These are phyloP conservation scores for Sepioteuthis lessoniana DNA, from an alignment of 2,888 invertebrate species.

Conservation along the genomic window DNA sequence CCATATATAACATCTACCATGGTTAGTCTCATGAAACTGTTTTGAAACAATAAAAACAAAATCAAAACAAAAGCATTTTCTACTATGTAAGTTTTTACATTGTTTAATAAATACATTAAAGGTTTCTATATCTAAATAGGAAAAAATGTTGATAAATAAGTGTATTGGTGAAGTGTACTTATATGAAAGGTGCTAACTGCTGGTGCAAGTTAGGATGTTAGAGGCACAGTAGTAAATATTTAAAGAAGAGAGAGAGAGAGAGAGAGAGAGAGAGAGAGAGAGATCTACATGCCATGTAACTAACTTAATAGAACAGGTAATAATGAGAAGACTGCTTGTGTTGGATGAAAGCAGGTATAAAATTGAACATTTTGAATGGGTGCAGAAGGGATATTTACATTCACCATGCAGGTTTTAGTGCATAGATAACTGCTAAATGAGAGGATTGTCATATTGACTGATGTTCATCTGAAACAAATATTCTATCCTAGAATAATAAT, in stretches of 20 bases:
- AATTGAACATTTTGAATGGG: not conserved
- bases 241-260: not conserved
- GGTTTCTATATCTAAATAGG: not conserved
- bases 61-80: not conserved
- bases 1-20: not conserved
- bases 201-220: not conserved
- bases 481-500: not conserved
- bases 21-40: too few species aligned
- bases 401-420: not conserved
- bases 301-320: not conserved
- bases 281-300: not conserved
- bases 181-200: not conserved
- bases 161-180: not conserved
- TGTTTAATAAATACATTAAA: not conserved
- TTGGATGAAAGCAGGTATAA: not conserved
- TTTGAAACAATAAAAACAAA: not conserved
- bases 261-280: not conserved
- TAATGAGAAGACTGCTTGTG: too few species aligned
- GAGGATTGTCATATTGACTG: not conserved
- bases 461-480: not conserved
- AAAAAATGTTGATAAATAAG: not conserved
- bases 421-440: not conserved
- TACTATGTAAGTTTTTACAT: not conserved
- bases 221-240: not conserved
- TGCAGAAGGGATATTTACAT: constrained; percentile 33